These are phyloP conservation scores for Dendroctonus ponderosae DNA, from an alignment of 1,140 invertebrate genomes.

Conservation along the genomic window DNA sequence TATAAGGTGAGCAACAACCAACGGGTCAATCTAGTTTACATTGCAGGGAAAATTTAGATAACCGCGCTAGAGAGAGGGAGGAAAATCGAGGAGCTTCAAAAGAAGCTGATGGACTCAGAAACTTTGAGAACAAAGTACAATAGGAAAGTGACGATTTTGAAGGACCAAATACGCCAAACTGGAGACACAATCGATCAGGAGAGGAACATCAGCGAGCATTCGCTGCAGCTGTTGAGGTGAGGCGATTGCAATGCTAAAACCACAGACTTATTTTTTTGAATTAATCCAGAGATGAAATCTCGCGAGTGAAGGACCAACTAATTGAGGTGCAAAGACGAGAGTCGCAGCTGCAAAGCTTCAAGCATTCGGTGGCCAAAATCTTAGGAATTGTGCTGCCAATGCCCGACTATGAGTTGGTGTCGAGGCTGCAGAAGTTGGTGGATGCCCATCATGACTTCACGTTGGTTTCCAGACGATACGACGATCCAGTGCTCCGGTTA, in stretches of 20 bases:
- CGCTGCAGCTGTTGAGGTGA: constrained; percentile 56
- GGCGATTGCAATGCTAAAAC: background rate
- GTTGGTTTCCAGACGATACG: constrained; percentile 68
- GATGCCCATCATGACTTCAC: constrained; percentile 77
- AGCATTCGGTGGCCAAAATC: constrained; percentile 65
- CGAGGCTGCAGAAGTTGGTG: constrained; percentile 68
- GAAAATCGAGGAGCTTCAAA: constrained; percentile 80
- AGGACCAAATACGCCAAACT: constrained; percentile 65
- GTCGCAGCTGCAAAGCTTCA: constrained; percentile 71
- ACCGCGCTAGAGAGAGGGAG: constrained; percentile 75
- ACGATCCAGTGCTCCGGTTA: constrained; percentile 60
- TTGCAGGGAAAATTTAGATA: constrained; percentile 57
- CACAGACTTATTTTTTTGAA: too few species aligned
- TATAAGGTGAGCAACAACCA: constrained; percentile 63
- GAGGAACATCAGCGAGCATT: constrained; percentile 67
- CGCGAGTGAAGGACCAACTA: constrained; percentile 67
- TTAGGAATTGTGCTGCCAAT: constrained; percentile 66
- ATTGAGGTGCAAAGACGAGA: constrained; percentile 70
- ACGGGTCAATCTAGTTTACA: too few species aligned
- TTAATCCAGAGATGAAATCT: constrained; percentile 63
- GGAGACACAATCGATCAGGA: constrained; percentile 69
- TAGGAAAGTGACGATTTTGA: constrained; percentile 67
- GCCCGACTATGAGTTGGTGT: constrained; percentile 74
- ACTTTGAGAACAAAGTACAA: constrained; percentile 67
- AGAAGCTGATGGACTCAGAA: constrained; percentile 71